phyloP scores from a whole-genome alignment of 2,113 vertebrate genomes.

The Tympanuchus pallidicinctus region DNA sequence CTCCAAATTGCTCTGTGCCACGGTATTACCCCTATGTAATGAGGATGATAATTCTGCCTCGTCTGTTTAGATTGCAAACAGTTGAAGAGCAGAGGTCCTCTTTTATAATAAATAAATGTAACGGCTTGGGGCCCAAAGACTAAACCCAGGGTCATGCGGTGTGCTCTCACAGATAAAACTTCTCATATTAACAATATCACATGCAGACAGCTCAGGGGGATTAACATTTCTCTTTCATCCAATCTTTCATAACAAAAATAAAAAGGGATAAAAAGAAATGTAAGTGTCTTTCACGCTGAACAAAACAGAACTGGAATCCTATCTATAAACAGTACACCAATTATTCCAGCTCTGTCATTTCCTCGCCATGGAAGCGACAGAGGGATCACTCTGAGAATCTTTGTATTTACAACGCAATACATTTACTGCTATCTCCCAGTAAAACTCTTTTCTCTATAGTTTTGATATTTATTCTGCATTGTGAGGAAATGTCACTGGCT shows the following conservation, averaged over 20 bases:
- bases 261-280: not conserved
- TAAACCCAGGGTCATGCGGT: not conserved
- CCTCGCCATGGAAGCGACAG: not conserved
- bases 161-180: not conserved
- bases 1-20: not conserved
- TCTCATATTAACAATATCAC: not conserved
- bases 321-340: not conserved
- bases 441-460: conserved; percentile 7
- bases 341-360: not conserved
- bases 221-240: conserved; percentile 4
- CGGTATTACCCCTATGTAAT: not conserved
- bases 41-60: not conserved
- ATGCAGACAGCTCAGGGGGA: not conserved
- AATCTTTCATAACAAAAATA: not conserved
- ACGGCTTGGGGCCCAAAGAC: not conserved
- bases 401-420: not conserved
- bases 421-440: conserved; percentile 7
- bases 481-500: conserved; percentile 60
- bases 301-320: not conserved
- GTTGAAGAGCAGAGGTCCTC: not conserved
- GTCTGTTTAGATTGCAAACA: not conserved
- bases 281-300: not conserved
- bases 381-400: conserved; percentile 12
- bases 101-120: not conserved
- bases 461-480: conserved; percentile 49